Evolutionary conservation across 1,140 invertebrate species (phyloP).

Genomic region (Heliconius himera): DNA sequence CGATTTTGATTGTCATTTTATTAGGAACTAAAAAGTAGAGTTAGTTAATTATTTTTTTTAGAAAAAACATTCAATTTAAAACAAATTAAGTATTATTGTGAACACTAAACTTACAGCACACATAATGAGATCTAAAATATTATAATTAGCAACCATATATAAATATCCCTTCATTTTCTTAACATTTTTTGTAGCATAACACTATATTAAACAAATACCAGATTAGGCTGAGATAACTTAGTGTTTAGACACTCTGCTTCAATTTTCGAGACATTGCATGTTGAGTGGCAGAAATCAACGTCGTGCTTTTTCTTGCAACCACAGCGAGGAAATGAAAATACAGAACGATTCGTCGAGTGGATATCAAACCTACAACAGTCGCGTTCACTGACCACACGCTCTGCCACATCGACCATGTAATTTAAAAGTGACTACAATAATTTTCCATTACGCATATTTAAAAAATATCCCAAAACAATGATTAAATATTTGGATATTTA

Average conservation of each 20-base stretch:
- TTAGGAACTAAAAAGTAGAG: neutral
- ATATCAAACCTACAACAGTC: neutral
- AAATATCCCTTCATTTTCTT: neutral
- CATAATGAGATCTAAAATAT: neutral
- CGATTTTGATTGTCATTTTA: neutral
- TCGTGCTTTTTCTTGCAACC: too few species aligned
- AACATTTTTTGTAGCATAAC: neutral
- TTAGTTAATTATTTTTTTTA: too few species aligned
- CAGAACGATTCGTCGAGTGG: neutral
- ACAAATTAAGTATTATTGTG: neutral
- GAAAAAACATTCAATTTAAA: neutral
- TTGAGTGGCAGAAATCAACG: too few species aligned
- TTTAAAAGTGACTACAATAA: too few species aligned
- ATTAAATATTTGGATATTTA: too few species aligned
- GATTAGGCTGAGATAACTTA: too few species aligned
- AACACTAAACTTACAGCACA: neutral
- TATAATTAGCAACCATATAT: neutral
- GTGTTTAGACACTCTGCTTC: too few species aligned
- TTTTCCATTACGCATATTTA: too few species aligned
- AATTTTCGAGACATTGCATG: too few species aligned
- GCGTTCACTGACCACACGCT: neutral
- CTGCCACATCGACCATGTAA: too few species aligned
- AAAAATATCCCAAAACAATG: too few species aligned
- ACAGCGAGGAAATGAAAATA: too few species aligned
- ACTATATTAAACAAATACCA: neutral